These are phyloP conservation scores for Campylomormyrus tamandua DNA, from an alignment of 2,113 vertebrate genomes.

Conservation along the genomic window DNA sequence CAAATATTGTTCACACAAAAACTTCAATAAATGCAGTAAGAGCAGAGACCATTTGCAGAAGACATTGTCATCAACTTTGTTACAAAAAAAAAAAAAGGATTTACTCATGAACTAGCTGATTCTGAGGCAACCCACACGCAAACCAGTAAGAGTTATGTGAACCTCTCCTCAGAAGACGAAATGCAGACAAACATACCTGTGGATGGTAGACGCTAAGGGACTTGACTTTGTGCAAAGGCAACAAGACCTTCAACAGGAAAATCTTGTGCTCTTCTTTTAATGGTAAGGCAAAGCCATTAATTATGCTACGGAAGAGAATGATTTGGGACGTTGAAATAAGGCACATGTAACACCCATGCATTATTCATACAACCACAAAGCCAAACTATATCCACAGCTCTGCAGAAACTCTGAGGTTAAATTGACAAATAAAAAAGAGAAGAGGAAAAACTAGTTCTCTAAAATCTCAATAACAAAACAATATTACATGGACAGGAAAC, in stretches of 20 bases:
- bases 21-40: neutral
- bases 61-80: neutral
- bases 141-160: neutral
- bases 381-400: neutral
- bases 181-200: conserved; percentile 65
- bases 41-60: neutral
- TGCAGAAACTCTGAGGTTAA: neutral
- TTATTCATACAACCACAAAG: neutral
- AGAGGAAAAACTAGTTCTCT: neutral
- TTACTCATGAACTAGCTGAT: neutral
- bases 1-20: neutral
- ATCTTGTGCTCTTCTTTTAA: conserved; percentile 99
- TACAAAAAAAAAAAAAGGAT: neutral
- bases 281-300: conserved; percentile 98
- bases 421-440: conserved; percentile 8
- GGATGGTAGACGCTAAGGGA: conserved; percentile 98
- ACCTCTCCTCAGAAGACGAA: neutral
- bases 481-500: neutral
- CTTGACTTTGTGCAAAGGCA: conserved; percentile 98
- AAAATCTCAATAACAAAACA: conserved; percentile 6
- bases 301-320: conserved; percentile 72
- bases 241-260: conserved; percentile 91
- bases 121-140: neutral
- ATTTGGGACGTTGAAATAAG: neutral
- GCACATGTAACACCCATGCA: neutral